These are phyloP conservation scores for Otus scops DNA, from an alignment of 2,797 vertebrate genomes.

Conservation along the genomic window DNA sequence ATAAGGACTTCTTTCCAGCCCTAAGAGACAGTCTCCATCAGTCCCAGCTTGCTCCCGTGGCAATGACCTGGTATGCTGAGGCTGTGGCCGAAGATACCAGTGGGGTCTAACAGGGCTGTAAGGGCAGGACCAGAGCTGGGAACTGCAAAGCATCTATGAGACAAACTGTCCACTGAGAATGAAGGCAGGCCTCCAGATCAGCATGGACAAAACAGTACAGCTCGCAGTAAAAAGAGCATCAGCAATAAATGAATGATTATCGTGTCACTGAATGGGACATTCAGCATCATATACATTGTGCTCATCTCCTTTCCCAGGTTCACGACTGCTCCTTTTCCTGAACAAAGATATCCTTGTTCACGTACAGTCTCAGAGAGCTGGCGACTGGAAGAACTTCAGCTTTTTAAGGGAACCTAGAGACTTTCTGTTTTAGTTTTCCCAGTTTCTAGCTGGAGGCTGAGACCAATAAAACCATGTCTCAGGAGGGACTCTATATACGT, in stretches of 20 bases:
- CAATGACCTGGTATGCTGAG: fast-evolving
- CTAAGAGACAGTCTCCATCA: fast-evolving
- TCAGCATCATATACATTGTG: fast-evolving
- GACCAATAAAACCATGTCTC: neutral
- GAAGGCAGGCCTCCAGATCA: neutral
- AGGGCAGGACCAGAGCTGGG: neutral
- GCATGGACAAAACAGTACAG: neutral
- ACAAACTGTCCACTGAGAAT: neutral
- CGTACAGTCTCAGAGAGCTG: neutral
- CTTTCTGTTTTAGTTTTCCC: neutral
- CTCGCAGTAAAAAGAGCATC: neutral
- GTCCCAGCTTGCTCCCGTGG: neutral
- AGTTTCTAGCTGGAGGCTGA: neutral
- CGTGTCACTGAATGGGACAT: fast-evolving
- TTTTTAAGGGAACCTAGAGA: neutral
- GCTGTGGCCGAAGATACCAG: neutral
- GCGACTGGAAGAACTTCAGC: neutral
- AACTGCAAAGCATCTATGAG: neutral
- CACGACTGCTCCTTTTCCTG: neutral
- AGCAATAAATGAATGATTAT: neutral
- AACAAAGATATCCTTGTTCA: neutral
- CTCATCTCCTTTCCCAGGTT: neutral
- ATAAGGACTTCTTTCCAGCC: neutral
- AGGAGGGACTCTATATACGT: neutral
- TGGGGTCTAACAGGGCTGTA: neutral